phyloP scores from a whole-genome alignment of 2,888 invertebrate genomes.

The Athetis lepigone region DNA sequence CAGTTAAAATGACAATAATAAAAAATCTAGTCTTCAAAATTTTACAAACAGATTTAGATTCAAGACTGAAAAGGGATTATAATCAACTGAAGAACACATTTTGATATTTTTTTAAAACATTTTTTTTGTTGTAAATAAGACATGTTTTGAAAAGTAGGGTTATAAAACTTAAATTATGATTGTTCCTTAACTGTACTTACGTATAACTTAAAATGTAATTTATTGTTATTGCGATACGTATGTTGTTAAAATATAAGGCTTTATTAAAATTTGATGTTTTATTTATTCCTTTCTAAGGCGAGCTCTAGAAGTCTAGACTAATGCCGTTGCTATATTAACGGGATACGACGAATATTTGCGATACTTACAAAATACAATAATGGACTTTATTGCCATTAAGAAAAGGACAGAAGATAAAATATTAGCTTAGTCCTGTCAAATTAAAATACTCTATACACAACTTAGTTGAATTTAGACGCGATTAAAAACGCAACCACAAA shows the following conservation, averaged over 20 bases:
- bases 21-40: slow-evolving; percentile 64
- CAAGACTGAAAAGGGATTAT: slow-evolving; percentile 66
- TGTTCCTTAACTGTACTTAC: slow-evolving; percentile 86
- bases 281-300: no score
- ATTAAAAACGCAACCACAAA: no score
- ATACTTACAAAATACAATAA: no score
- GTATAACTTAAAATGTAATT: slow-evolving; percentile 79
- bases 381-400: no score
- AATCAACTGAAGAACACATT: slow-evolving; percentile 57
- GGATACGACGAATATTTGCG: no score
- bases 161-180: slow-evolving; percentile 65
- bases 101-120: slow-evolving; percentile 54
- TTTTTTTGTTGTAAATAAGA: slow-evolving; percentile 62
- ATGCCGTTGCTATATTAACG: no score
- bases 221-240: slow-evolving; percentile 84
- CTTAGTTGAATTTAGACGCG: no score
- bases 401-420: no score
- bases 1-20: slow-evolving; percentile 58
- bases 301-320: no score
- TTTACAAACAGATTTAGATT: slow-evolving; percentile 60
- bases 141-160: slow-evolving; percentile 54
- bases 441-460: no score
- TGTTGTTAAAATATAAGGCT: slow-evolving; percentile 86
- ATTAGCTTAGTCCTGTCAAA: no score
- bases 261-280: slow-evolving; percentile 71